Evolutionary conservation across 2,113 vertebrate species (phyloP), one percentile per base, ranked within the genome.

Genomic region (Leucopsar rothschildi): DNA sequence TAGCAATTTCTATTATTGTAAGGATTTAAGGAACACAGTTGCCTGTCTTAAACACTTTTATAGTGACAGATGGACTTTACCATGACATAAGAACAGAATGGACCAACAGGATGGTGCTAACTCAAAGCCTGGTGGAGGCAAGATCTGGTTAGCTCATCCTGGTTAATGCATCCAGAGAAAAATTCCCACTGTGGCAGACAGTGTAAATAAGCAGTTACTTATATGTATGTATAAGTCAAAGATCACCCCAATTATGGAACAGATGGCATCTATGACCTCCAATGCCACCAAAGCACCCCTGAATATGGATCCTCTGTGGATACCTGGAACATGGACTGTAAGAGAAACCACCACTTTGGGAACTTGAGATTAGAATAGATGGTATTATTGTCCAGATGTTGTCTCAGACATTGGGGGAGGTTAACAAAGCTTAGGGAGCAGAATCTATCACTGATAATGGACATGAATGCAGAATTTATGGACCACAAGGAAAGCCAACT

Each of bases 101-200:
- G n/a, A 47, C 24, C 0, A 1, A 47, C 14, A 12, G 39, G 21
- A 5, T 53, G 13, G 8, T 5, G 5, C 14, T 39, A n/a, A 75
- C 5, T 16, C 13, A 21, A 60, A 28, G n/a, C 2, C 29, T 45
- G 23, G 19, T 68, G 20, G 39, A 60, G 13, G 20, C 0, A 1
- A n/a, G n/a, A 8, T 53, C 55, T 75, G 24, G 5, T 47, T 60
- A 35, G 2, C 21, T 68, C n/a, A 47, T 40, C 24, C 53, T 47
- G 5, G 45, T 53, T 60, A 40, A 60, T 2, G 2, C 4, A 53
- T 20, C 45, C 0, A 0, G 16, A 31, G 9, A 60, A 68, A 75
- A 82, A 47, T 55, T 40, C 21, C 47, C 29, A 6, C 40, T 35
- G 17, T 5, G 16, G 13, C 9, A 66, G 59, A 45, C 6, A 7